Conservation (phyloP, 1,140 invertebrate species). For the Aphelenchoides avenae region DNA sequence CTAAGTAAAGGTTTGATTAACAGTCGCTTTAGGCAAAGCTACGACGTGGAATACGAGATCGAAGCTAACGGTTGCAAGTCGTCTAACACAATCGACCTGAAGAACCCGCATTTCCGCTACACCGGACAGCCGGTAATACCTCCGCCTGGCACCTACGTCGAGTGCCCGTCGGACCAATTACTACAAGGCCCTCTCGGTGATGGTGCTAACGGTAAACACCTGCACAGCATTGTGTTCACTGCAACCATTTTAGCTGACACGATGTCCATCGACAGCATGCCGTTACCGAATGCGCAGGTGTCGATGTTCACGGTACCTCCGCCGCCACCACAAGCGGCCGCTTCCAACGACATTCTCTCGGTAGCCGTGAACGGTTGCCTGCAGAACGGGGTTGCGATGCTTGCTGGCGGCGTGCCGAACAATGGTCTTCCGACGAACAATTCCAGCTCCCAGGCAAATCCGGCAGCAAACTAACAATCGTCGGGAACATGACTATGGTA, state of each 20-base stretch:
- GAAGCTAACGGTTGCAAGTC: constrained; percentile 18
- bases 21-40: constrained; percentile 30
- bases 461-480: too few relatives aligned
- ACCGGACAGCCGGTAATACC: constrained; percentile 66
- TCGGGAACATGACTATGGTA: too few relatives aligned
- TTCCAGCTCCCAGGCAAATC: too few relatives aligned
- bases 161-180: constrained; percentile 31
- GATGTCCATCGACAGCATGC: constrained; percentile 4
- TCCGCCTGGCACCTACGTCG: constrained; percentile 65
- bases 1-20: constrained; percentile 17
- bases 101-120: constrained; percentile 91
- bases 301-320: too few relatives aligned
- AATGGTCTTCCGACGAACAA: too few relatives aligned
- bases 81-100: constrained; percentile 84
- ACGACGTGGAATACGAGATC: constrained; percentile 23
- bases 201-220: not conserved
- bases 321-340: too few relatives aligned
- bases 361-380: too few relatives aligned
- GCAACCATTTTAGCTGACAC: not conserved
- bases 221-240: not conserved
- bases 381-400: too few relatives aligned
- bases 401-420: too few relatives aligned
- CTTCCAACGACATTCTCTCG: too few relatives aligned
- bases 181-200: constrained; percentile 11
- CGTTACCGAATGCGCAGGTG: too few relatives aligned